Conservation (phyloP, 2,888 invertebrate species). For the Polia nebulosa region DNA sequence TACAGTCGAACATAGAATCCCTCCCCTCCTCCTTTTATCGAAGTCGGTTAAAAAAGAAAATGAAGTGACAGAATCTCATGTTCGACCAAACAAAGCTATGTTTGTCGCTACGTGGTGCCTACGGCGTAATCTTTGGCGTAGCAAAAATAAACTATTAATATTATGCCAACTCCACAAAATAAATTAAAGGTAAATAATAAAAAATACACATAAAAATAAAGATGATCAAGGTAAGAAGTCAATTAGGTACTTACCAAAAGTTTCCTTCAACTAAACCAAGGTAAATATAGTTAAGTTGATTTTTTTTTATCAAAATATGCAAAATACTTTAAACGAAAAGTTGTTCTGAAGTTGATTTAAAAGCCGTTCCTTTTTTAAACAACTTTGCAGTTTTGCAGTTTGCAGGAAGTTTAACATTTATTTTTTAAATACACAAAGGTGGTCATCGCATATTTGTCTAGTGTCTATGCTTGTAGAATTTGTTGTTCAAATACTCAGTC, state of each 20-base stretch:
- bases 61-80: not conserved
- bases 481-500: conserved; percentile 48
- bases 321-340: not conserved
- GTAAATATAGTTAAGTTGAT: not conserved
- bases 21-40: too few species aligned
- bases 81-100: not conserved
- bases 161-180: not conserved
- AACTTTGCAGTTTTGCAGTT: conserved; percentile 16
- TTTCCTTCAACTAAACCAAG: not conserved
- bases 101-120: conserved; percentile 1
- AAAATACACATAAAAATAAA: not conserved
- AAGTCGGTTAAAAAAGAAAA: conserved; percentile 16
- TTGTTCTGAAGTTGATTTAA: not conserved
- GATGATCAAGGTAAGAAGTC: too few species aligned
- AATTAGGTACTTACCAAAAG: not conserved
- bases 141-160: not conserved
- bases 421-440: conserved; percentile 47
- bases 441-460: conserved; percentile 51
- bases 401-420: conserved; percentile 21
- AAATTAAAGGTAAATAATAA: not conserved
- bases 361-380: conserved; percentile 5
- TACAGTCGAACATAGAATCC: too few species aligned
- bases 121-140: conserved; percentile 4
- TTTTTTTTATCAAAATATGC: too few species aligned
- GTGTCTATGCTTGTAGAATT: conserved; percentile 48